phyloP scores from a whole-genome alignment of 2,113 vertebrate genomes.

The Vanacampus margaritifer region DNA sequence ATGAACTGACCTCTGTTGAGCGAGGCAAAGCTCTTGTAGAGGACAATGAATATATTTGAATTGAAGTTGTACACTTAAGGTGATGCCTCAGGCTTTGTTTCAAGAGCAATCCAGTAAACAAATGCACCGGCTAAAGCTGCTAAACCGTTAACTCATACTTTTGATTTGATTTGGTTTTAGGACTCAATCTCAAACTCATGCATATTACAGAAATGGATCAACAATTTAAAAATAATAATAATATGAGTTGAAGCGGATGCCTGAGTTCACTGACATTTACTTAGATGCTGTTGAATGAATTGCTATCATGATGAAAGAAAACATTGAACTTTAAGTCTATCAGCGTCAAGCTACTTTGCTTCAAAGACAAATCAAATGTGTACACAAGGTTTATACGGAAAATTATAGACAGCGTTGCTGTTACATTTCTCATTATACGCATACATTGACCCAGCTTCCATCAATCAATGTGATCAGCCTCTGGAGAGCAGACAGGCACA shows the following conservation, averaged over 20 bases:
- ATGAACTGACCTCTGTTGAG: neutral
- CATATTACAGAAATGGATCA: neutral
- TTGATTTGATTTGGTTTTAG: neutral
- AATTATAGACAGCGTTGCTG: slow-evolving; percentile 10
- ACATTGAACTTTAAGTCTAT: neutral
- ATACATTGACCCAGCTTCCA: slow-evolving; percentile 35
- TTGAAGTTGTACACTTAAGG: neutral
- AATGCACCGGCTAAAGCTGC: neutral
- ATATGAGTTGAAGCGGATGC: neutral
- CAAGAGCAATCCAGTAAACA: neutral
- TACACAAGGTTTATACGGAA: slow-evolving; percentile 27
- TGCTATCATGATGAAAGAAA: neutral
- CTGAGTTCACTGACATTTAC: neutral
- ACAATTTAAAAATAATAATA: neutral
- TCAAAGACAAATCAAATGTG: slow-evolving; percentile 29
- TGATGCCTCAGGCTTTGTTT: neutral
- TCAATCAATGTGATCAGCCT: slow-evolving; percentile 43
- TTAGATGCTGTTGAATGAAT: neutral
- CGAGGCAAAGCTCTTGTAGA: neutral
- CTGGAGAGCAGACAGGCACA: slow-evolving; percentile 51
- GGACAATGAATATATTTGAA: neutral
- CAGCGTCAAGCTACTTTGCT: slow-evolving; percentile 23
- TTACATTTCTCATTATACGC: slow-evolving; percentile 57
- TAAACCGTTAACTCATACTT: neutral
- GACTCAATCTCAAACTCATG: neutral